Evolutionary conservation across 2,888 invertebrate genomes (phyloP).

Genomic region (Mythimna loreyi): DNA sequence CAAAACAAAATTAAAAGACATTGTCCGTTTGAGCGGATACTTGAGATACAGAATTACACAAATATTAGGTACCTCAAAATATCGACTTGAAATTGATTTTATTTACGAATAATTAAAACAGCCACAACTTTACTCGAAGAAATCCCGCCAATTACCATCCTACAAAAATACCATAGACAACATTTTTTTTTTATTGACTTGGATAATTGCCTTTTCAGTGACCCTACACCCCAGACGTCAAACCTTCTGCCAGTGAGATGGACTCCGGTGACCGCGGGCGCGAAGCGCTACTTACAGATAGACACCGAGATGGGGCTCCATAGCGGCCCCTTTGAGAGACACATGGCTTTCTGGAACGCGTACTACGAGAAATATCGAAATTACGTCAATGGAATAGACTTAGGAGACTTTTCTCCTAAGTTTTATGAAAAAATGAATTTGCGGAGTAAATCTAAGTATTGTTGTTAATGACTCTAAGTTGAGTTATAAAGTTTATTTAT

Average conservation of each 20-base stretch:
- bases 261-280: slow-evolving; percentile 4
- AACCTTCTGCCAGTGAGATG: slow-evolving; percentile 22
- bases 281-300: slow-evolving; percentile 22
- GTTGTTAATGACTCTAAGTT: slow-evolving; percentile 1
- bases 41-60: no score
- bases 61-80: no score
- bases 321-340: neutral
- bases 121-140: no score
- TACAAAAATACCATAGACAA: no score
- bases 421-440: neutral
- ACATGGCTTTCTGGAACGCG: slow-evolving; percentile 41
- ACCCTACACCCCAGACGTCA: slow-evolving; percentile 37
- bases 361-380: slow-evolving; percentile 21
- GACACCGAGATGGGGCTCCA: neutral
- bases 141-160: no score
- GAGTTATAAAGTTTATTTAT: no score
- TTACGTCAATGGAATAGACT: slow-evolving; percentile 13
- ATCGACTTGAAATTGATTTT: no score
- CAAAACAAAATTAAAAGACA: no score
- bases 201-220: slow-evolving; percentile 30
- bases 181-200: no score
- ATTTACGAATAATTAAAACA: no score
- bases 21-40: no score
- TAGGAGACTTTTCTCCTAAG: slow-evolving; percentile 20
- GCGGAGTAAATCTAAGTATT: neutral